These are phyloP conservation scores for Leiothrix lutea DNA, from an alignment of 2,113 vertebrate genomes.

Conservation along the genomic window DNA sequence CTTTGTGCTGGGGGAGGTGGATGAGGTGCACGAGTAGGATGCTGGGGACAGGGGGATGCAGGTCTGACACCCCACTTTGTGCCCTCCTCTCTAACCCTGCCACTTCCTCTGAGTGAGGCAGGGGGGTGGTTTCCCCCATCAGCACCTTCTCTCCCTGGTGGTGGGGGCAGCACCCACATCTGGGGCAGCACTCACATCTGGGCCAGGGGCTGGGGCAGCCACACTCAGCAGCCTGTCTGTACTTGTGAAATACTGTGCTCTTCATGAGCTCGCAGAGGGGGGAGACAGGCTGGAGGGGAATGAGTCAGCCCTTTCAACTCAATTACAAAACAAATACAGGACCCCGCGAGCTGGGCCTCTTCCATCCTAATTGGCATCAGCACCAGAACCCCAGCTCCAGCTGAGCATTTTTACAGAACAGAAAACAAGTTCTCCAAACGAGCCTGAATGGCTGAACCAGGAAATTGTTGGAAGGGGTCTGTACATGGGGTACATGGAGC, in stretches of 20 bases:
- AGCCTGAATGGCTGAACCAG: slow-evolving; percentile 37
- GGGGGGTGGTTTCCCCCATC: not conserved
- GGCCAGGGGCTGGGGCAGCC: not conserved
- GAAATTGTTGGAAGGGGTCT: slow-evolving; percentile 25
- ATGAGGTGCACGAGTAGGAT: not conserved
- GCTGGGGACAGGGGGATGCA: fast-evolving
- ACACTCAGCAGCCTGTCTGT: not conserved
- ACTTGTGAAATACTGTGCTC: slow-evolving; percentile 45
- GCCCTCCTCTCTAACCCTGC: not conserved
- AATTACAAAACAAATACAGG: slow-evolving; percentile 61
- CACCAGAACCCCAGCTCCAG: slow-evolving; percentile 54
- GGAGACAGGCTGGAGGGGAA: slow-evolving; percentile 7
- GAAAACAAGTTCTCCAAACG: slow-evolving; percentile 31
- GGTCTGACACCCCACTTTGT: not conserved
- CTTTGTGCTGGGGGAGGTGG: not conserved
- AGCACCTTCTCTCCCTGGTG: not conserved
- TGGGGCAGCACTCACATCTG: not conserved
- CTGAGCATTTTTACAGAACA: slow-evolving; percentile 46
- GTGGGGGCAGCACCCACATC: not conserved
- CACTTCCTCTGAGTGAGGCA: fast-evolving
- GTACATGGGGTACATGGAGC: not conserved
- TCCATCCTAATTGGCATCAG: slow-evolving; percentile 62
- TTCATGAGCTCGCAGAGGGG: not conserved
- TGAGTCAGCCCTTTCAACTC: slow-evolving; percentile 63
- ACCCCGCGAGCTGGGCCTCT: slow-evolving; percentile 41